These are phyloP conservation scores for Eledona agricola DNA, from an alignment of 2,888 invertebrate genomes.

Conservation along the genomic window DNA sequence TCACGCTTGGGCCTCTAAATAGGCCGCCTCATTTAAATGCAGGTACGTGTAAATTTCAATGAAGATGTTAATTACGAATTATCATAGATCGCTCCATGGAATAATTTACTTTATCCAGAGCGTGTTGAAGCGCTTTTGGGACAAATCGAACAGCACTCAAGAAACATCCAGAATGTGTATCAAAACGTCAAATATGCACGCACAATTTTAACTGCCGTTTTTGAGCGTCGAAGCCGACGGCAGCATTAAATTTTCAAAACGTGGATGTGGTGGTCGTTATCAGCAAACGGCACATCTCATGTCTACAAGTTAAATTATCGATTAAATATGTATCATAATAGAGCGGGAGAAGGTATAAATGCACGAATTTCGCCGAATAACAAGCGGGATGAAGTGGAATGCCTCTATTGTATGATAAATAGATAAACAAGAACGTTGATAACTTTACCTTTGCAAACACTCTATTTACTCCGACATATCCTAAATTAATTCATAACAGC, in stretches of 20 bases:
- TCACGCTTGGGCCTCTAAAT: slow-evolving; percentile 6
- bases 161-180: too few relatives aligned
- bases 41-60: slow-evolving; percentile 1
- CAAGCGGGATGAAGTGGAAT: too few relatives aligned
- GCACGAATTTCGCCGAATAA: slow-evolving; percentile 1
- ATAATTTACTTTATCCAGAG: too few relatives aligned
- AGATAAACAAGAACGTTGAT: too few relatives aligned
- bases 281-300: not conserved
- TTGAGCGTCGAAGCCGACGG: not conserved
- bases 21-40: slow-evolving; percentile 1
- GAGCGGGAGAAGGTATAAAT: not conserved
- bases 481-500: too few relatives aligned
- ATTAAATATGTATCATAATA: slow-evolving; percentile 1
- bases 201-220: too few relatives aligned
- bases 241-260: not conserved
- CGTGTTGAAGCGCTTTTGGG: too few relatives aligned
- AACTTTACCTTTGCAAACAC: too few relatives aligned
- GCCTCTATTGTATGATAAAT: not conserved
- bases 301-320: slow-evolving; percentile 1
- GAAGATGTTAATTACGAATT: slow-evolving; percentile 10
- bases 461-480: too few relatives aligned
- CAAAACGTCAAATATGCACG: too few relatives aligned
- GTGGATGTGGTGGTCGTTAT: not conserved
- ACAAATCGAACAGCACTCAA: too few relatives aligned
- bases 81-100: too few relatives aligned